A percentile compares a stretch with the other conserved stretches of the same genome.
Evolutionary conservation across 2,797 vertebrate species (phyloP).

Genomic region (Melanotaenia maccullochi): DNA sequence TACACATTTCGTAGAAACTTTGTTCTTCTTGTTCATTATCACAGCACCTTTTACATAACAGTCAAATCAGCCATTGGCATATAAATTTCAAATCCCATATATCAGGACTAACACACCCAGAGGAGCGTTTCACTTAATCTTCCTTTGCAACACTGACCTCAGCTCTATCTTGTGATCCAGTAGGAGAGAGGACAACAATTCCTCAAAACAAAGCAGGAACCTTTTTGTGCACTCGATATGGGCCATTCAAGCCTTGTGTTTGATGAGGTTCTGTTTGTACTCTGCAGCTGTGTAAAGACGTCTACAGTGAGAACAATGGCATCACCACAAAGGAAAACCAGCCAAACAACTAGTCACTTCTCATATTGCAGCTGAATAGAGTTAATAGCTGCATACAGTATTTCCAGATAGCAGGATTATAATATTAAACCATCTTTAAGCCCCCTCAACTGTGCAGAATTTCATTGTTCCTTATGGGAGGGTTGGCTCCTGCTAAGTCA

Average conservation of each 20-base stretch:
- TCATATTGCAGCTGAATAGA: conserved; percentile 4
- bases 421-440: neutral
- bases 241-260: neutral
- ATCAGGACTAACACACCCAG: neutral
- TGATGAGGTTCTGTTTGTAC: conserved; percentile 33
- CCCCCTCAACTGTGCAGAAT: neutral
- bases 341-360: conserved; percentile 1
- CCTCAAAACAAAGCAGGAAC: conserved; percentile 8
- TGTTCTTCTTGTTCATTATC: neutral
- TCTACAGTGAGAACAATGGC: conserved; percentile 28
- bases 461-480: conserved; percentile 4
- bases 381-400: neutral
- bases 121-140: neutral
- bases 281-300: conserved; percentile 45
- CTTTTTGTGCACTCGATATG: conserved; percentile 7
- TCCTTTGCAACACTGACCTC: neutral
- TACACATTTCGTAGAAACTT: too few relatives aligned
- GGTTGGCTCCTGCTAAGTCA: neutral
- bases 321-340: conserved; percentile 14
- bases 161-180: neutral
- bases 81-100: neutral
- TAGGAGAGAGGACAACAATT: neutral
- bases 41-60: neutral
- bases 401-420: neutral
- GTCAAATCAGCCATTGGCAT: neutral